Conservation (phyloP, 92 coral and sea anemone genomes). For the Diadumene lineata region DNA sequence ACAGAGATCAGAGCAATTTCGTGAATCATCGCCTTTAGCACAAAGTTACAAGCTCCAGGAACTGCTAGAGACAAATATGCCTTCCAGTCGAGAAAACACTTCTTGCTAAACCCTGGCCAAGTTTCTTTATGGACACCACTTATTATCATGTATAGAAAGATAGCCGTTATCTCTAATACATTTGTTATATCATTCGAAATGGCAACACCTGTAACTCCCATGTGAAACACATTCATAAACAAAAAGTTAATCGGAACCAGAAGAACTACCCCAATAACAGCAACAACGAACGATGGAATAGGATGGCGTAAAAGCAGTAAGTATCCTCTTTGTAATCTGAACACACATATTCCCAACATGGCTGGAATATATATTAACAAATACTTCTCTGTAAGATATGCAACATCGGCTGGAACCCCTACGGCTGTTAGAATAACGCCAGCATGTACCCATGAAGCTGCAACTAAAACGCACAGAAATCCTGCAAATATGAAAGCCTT, state of each 20-base stretch:
- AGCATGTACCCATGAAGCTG: constrained; percentile 6
- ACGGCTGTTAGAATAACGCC: constrained; percentile 1
- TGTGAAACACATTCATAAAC: constrained; percentile 5
- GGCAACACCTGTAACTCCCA: neutral
- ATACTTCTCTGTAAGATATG: constrained; percentile 1
- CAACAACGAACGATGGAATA: neutral
- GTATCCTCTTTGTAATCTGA: constrained; percentile 11
- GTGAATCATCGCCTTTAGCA: constrained; percentile 9
- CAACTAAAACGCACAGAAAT: constrained; percentile 6
- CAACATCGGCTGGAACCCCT: constrained; percentile 8
- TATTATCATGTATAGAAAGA: neutral
- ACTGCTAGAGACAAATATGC: constrained; percentile 2
- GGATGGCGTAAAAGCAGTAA: neutral
- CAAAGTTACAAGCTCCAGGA: constrained; percentile 9
- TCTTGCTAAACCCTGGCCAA: neutral
- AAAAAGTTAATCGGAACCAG: constrained; percentile 8
- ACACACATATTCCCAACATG: constrained; percentile 12
- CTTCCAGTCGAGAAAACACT: constrained; percentile 8
- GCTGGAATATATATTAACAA: constrained; percentile 16
- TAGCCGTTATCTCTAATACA: neutral
- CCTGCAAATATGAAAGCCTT: constrained; percentile 23
- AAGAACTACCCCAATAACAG: constrained; percentile 6
- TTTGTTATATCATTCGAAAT: constrained; percentile 3
- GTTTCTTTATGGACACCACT: neutral
- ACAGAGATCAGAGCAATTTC: constrained; percentile 13